Percentiles rank a stretch among this genome's conserved stretches.
phyloP scores from a whole-genome alignment of 2,113 vertebrate species.

The Tauraco erythrolophus region DNA sequence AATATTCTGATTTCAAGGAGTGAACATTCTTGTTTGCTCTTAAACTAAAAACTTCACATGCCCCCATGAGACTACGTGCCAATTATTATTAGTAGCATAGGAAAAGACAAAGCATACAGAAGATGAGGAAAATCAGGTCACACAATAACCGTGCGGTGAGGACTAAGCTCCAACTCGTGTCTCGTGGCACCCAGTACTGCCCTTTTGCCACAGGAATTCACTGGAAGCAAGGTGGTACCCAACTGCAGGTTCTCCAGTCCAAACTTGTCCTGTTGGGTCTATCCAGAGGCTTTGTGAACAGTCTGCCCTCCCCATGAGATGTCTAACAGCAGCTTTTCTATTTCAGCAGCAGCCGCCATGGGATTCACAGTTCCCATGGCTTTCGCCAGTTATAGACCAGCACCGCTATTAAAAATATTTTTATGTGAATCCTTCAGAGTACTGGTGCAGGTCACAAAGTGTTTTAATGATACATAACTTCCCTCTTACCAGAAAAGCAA shows the following conservation, averaged over 20 bases:
- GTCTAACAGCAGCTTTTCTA: neutral
- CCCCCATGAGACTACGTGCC: neutral
- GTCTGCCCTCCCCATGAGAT: neutral
- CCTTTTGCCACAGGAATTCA: neutral
- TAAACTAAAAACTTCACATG: neutral
- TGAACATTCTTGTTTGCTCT: neutral
- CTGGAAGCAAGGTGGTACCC: neutral
- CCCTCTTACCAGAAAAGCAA: neutral
- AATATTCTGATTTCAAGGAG: neutral
- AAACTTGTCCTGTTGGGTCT: neutral
- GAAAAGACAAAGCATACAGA: neutral
- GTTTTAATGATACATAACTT: neutral
- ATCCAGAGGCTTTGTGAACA: neutral
- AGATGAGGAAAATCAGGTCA: neutral
- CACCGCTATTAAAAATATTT: rapidly evolving
- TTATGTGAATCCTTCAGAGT: neutral
- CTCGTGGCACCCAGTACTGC: neutral
- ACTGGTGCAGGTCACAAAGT: neutral
- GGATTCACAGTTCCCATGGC: neutral
- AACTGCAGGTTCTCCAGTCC: neutral
- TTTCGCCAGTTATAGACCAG: neutral
- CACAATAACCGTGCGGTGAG: neutral
- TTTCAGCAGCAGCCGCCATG: neutral
- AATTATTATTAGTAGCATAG: rapidly evolving
- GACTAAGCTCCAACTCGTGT: neutral